phyloP scores from a whole-genome alignment of 2,113 vertebrate genomes.

The Indicator indicator region DNA sequence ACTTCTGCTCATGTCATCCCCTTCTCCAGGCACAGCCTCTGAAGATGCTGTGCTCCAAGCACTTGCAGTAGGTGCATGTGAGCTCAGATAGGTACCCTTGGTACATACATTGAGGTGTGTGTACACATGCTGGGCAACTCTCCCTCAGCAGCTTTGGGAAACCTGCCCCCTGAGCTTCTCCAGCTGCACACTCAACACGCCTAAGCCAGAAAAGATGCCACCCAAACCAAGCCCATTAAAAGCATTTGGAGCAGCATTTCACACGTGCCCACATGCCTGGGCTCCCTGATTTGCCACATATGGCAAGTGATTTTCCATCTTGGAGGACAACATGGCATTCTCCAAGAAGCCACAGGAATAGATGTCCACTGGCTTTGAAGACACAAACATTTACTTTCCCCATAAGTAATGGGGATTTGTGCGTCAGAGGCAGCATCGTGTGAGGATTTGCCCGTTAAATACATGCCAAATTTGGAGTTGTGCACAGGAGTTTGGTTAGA shows the following conservation, averaged over 20 bases:
- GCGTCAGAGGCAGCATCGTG: neutral
- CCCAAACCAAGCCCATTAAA: neutral
- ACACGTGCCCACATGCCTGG: neutral
- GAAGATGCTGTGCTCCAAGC: neutral
- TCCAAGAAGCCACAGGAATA: neutral
- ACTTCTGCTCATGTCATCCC: neutral
- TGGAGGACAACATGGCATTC: neutral
- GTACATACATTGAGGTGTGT: neutral
- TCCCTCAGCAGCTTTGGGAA: neutral
- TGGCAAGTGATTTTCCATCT: neutral
- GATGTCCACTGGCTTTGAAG: neutral
- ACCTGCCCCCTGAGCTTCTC: neutral
- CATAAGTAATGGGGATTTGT: neutral
- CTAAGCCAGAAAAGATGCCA: neutral
- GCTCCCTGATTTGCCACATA: neutral
- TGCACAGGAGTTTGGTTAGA: neutral
- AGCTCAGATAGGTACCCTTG: neutral
- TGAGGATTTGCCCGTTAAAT: neutral
- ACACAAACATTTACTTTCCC: neutral
- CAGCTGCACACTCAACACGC: neutral
- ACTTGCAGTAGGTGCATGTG: accelerated
- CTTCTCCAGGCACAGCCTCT: neutral
- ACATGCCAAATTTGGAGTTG: neutral
- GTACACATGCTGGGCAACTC: neutral
- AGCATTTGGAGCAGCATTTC: neutral